phyloP scores from a whole-genome alignment of 2,113 vertebrate genomes.

The Heterocephalus glaber region DNA sequence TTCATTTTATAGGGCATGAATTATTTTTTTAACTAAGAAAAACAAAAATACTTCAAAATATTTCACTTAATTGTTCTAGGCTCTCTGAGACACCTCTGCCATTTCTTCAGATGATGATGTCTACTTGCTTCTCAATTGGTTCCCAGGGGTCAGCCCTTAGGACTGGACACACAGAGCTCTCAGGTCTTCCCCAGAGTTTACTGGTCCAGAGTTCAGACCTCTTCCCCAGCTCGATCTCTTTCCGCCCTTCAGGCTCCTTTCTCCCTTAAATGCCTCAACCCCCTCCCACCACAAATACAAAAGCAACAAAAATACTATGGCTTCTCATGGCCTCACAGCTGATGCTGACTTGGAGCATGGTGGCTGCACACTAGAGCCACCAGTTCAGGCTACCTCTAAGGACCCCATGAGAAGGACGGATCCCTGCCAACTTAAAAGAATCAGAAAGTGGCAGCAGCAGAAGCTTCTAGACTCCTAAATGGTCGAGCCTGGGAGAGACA shows the following conservation, averaged over 20 bases:
- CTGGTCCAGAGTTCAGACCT: background rate
- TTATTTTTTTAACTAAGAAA: background rate
- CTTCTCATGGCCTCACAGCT: background rate
- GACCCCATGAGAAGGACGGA: background rate
- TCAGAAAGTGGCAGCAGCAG: background rate
- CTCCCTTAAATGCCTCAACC: background rate
- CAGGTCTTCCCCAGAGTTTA: background rate
- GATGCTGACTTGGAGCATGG: background rate
- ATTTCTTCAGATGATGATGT: background rate
- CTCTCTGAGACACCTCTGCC: background rate
- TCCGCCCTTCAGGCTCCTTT: background rate
- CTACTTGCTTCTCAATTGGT: background rate
- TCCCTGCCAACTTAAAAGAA: background rate
- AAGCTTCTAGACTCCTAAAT: background rate
- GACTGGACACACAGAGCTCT: background rate
- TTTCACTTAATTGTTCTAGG: background rate
- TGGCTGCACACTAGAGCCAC: background rate
- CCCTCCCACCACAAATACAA: background rate
- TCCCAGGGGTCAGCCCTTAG: background rate
- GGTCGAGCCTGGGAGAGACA: background rate
- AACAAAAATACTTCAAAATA: background rate
- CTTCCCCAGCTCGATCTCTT: background rate
- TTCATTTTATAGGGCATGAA: constrained; percentile 5
- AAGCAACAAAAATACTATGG: background rate
- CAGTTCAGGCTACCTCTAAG: background rate